Base-by-base conservation (phyloP, 2,888 invertebrate genomes). In the Clunio marinus region DNA sequence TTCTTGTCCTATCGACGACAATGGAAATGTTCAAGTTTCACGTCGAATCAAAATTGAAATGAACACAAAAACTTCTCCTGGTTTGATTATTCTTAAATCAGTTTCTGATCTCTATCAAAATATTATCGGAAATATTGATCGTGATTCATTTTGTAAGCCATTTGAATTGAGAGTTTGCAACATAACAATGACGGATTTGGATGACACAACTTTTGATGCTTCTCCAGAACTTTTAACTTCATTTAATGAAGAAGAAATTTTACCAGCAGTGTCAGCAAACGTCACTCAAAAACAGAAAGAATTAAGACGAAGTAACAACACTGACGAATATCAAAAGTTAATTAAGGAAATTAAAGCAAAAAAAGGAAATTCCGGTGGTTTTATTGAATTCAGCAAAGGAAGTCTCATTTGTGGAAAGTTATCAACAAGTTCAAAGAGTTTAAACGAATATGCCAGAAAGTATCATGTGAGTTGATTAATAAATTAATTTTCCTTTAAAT, bases 1-100 rank as follows among this genome's bases (percentile, higher is more conserved):
- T 72, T 84, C 87, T 0, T 83, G 84, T 22, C 81, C 81, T 0
- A 82, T 84, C 66, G 82, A 84, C 71, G 82, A 83, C 13, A 78
- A 81, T 22, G 87, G 87, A 13, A 10, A 32, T 32, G 4, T 32
- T 32, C 32, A 32, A 32, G 10, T 10, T 7, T 32, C 10, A 7
- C 15, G 13, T 25, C 25, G 25, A 25, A n/a, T 25, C 2, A 51
- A 20, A 7, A 51, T 2, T 17, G 7, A 8, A n/a, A 57, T 3
- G 10, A 24, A 57, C 20, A 32, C 27, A 15, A 22, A 45, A 45
- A 32, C 13, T 32, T 17, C 28, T 4, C 46, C 46, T 27, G 63
- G 46, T 4, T 5, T 65, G 0, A 28, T 65, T n/a, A 17, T 25
- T 7, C 46, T 65, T n/a, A 65, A 65, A 46, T 10, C 63, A 2